Evolutionary conservation across 2,113 vertebrate genomes (phyloP).

Genomic region (Bungarus multicinctus): DNA sequence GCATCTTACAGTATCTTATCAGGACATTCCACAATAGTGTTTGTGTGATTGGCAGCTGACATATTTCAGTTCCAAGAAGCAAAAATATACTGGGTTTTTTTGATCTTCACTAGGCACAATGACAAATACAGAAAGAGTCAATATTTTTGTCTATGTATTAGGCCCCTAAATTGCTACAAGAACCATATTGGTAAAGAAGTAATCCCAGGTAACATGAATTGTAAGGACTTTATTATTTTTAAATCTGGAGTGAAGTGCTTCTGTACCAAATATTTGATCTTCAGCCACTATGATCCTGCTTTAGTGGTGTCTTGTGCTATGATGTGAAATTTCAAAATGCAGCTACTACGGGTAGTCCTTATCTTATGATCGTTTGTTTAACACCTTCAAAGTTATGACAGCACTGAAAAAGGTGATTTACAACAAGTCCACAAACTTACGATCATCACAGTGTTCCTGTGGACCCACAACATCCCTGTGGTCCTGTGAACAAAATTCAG

Average conservation of each 20-base stretch:
- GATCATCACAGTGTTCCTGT: no score
- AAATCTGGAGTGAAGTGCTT: not conserved
- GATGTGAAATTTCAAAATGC: not conserved
- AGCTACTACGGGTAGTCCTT: no score
- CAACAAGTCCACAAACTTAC: no score
- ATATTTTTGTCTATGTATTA: no score
- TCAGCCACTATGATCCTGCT: not conserved
- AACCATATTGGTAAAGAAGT: not conserved
- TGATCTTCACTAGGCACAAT: not conserved
- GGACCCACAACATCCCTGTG: no score
- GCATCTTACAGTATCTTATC: constrained; percentile 13
- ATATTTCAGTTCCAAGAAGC: not conserved
- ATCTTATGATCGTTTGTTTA: no score
- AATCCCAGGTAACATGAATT: not conserved
- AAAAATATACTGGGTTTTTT: not conserved
- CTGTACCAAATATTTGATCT: not conserved
- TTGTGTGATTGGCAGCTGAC: constrained; percentile 8
- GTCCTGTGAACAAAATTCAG: no score
- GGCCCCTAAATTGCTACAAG: not conserved
- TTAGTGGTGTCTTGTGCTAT: not conserved
- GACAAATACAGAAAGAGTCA: not conserved
- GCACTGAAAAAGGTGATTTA: no score
- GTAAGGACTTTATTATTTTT: not conserved
- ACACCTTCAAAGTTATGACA: no score
- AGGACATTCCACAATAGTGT: not conserved